Conservation (phyloP, 2,888 invertebrate genomes). For the Ormyrus nitidulus region DNA sequence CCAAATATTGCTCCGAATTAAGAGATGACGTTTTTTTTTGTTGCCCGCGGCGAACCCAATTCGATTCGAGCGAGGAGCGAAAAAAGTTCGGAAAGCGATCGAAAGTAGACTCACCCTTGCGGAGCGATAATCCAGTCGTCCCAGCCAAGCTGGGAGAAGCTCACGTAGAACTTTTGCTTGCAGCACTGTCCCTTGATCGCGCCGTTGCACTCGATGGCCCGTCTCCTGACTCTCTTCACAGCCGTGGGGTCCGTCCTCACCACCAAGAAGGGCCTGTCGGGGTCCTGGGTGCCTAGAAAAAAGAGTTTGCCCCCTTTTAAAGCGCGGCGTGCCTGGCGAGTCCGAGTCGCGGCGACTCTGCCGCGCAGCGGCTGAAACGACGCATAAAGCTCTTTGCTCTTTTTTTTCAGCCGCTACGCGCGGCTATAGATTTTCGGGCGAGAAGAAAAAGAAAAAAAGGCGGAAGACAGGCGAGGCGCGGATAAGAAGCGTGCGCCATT, state of each 20-base stretch:
- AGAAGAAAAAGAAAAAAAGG: too few species aligned
- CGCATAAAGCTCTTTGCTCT: slow-evolving; percentile 11
- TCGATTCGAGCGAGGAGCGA: too few species aligned
- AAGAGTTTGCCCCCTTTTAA: slow-evolving; percentile 37
- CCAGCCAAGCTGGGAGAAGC: slow-evolving; percentile 94
- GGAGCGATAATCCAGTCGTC: slow-evolving; percentile 96
- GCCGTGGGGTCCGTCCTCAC: slow-evolving; percentile 86
- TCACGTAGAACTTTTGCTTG: slow-evolving; percentile 93
- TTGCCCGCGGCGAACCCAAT: too few species aligned
- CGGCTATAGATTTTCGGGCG: slow-evolving; percentile 31
- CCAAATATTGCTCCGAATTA: slow-evolving; percentile 41
- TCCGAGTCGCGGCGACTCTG: too few species aligned
- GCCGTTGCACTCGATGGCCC: slow-evolving; percentile 89
- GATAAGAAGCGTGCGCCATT: too few species aligned
- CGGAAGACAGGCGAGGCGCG: too few species aligned
- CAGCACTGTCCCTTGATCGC: slow-evolving; percentile 86
- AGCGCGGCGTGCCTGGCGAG: not conserved
- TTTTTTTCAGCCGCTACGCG: slow-evolving; percentile 25
- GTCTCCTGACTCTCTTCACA: slow-evolving; percentile 83
- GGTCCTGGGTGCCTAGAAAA: slow-evolving; percentile 75
- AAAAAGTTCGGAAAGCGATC: not conserved
- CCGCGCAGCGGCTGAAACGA: too few species aligned
- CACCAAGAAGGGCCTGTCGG: slow-evolving; percentile 89
- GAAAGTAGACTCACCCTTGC: slow-evolving; percentile 78
- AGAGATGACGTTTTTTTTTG: not conserved